A percentile compares a stretch with the other conserved stretches of the same genome.
Evolutionary conservation across 2,797 vertebrate species (phyloP).

Genomic region (Brachyrhaphis roseni): DNA sequence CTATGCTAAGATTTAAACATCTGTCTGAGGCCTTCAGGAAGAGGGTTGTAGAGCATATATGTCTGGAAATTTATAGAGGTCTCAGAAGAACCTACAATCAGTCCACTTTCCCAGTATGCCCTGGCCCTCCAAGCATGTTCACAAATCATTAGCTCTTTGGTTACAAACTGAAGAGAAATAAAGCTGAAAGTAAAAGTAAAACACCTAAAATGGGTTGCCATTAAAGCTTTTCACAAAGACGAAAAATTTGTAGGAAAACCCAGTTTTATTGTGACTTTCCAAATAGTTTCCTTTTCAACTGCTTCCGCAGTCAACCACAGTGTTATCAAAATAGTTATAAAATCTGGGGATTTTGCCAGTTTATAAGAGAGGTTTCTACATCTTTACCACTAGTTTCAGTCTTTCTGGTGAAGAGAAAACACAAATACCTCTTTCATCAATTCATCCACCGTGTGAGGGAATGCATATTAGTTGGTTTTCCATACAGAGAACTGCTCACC

Average conservation of each 20-base stretch:
- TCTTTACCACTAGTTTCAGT: background rate
- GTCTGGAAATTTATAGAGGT: background rate
- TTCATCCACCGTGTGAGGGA: background rate
- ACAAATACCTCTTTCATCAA: background rate
- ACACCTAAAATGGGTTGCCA: background rate
- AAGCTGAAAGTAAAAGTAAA: background rate
- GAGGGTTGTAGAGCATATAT: background rate
- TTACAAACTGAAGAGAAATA: background rate
- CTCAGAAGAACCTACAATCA: background rate
- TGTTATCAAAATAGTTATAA: background rate
- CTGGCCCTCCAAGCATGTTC: background rate
- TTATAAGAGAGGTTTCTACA: background rate
- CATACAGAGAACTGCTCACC: background rate
- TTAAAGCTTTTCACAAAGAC: background rate
- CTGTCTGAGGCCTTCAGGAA: background rate
- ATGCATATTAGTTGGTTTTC: background rate
- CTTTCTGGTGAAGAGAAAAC: background rate
- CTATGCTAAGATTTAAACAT: background rate
- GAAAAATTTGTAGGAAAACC: background rate
- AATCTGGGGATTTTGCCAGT: background rate
- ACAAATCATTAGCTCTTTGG: background rate
- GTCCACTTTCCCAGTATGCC: background rate
- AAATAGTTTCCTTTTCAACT: background rate
- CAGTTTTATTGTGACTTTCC: background rate
- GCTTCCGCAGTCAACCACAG: background rate